phyloP scores from a whole-genome alignment of 1,140 invertebrate genomes.

The Drosophila ercepeae region DNA sequence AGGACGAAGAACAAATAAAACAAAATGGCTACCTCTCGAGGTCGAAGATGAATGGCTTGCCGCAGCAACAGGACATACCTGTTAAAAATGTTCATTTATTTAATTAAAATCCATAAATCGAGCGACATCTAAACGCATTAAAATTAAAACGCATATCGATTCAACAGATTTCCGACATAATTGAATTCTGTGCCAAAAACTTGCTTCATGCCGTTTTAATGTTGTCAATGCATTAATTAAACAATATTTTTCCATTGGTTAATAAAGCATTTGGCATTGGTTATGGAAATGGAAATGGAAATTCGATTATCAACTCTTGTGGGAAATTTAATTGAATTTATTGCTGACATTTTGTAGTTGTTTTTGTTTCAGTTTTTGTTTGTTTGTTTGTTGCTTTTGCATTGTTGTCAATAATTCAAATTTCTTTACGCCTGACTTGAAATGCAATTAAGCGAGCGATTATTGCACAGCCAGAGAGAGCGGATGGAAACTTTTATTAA shows the following conservation, averaged over 20 bases:
- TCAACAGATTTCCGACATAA: constrained; percentile 22
- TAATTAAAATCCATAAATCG: neutral
- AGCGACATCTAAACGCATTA: neutral
- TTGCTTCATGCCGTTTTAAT: neutral
- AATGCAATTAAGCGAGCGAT: constrained; percentile 64
- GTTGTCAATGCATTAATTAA: constrained; percentile 29
- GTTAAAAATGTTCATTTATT: neutral
- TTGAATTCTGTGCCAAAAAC: constrained; percentile 21
- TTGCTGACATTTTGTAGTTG: constrained; percentile 48
- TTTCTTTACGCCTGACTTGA: constrained; percentile 62
- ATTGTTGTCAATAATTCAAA: constrained; percentile 52
- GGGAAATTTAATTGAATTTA: constrained; percentile 69
- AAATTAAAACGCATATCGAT: neutral
- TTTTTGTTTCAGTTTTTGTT: too few species aligned
- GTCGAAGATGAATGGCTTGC: constrained; percentile 58
- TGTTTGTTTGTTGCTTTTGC: constrained; percentile 4
- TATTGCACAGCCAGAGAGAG: constrained; percentile 2
- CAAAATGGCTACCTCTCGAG: constrained; percentile 74
- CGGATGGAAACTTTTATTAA: neutral
- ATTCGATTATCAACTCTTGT: constrained; percentile 60
- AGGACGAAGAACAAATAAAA: constrained; percentile 39
- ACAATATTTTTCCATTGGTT: constrained; percentile 32
- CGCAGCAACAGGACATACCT: constrained; percentile 12
- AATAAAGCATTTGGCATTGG: constrained; percentile 21
- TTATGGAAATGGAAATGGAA: constrained; percentile 24